These are phyloP conservation scores for Acanthoscelides obtectus DNA, from an alignment of 2,888 invertebrate genomes.

Conservation along the genomic window DNA sequence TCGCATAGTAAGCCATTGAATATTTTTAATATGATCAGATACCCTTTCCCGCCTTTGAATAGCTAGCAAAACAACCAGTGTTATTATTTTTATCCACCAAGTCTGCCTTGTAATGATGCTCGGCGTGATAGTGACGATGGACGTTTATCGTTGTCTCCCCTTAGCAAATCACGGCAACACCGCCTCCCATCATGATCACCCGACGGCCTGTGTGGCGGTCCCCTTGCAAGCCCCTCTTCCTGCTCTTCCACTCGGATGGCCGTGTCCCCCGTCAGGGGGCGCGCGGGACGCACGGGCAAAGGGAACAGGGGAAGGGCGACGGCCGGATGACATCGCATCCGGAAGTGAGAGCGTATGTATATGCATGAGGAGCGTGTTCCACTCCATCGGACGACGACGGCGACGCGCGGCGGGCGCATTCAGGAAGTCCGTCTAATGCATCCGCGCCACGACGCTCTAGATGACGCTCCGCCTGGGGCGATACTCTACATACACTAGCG, in stretches of 20 bases:
- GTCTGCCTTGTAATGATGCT: neutral
- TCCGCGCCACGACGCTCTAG: slow-evolving; percentile 41
- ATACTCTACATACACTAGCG: neutral
- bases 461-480: neutral
- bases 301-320: slow-evolving; percentile 15
- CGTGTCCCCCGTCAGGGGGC: neutral
- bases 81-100: neutral
- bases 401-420: slow-evolving; percentile 32
- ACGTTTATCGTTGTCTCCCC: neutral
- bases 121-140: neutral
- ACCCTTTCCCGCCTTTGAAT: too few species aligned
- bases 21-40: too few species aligned
- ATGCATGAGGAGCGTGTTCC: slow-evolving; percentile 48
- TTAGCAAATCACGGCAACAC: neutral
- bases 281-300: slow-evolving; percentile 12
- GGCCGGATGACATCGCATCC: slow-evolving; percentile 27
- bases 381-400: slow-evolving; percentile 47
- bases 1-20: too few species aligned
- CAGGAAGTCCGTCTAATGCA: slow-evolving; percentile 61
- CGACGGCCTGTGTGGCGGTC: slow-evolving; percentile 8
- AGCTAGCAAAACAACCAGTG: too few species aligned
- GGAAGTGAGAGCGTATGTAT: slow-evolving; percentile 43
- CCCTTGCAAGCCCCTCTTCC: slow-evolving; percentile 9
- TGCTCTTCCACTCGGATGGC: neutral
- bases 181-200: slow-evolving; percentile 17